These are phyloP conservation scores for Ictalurus furcatus DNA, from an alignment of 2,113 vertebrate species.

Conservation along the genomic window DNA sequence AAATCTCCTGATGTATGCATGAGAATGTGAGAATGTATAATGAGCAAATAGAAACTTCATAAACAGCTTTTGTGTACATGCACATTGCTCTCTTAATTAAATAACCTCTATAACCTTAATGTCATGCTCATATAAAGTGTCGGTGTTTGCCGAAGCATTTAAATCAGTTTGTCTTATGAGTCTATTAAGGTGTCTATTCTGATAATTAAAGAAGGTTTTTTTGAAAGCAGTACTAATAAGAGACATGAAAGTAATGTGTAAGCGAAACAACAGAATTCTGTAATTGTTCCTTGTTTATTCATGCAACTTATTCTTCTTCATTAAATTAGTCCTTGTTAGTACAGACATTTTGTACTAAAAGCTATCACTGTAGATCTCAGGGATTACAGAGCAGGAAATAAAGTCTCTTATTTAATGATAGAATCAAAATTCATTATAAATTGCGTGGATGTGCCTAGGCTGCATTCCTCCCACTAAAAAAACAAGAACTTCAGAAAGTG, in stretches of 20 bases:
- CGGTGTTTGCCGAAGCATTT: background rate
- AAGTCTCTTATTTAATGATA: background rate
- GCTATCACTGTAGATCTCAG: background rate
- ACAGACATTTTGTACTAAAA: background rate
- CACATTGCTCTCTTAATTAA: constrained; percentile 10
- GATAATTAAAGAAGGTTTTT: background rate
- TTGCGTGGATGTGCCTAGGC: constrained; percentile 7
- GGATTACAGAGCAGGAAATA: constrained; percentile 17
- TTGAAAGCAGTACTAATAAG: constrained; percentile 7
- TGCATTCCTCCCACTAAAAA: constrained; percentile 11
- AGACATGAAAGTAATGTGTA: background rate
- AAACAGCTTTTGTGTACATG: background rate
- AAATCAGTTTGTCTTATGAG: constrained; percentile 1
- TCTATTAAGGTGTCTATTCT: background rate
- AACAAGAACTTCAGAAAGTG: constrained; percentile 17
- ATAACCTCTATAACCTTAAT: background rate
- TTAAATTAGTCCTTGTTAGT: constrained; percentile 10
- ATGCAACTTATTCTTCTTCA: background rate
- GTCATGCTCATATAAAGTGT: background rate
- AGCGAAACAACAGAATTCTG: background rate
- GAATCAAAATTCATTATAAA: background rate
- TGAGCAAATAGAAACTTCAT: background rate
- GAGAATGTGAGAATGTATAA: background rate
- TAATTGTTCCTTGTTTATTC: background rate
- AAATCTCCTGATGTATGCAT: background rate